Percentiles rank a stretch among this genome's conserved stretches.
These are phyloP conservation scores for Myotis planiceps DNA, from an alignment of 2,797 vertebrate genomes.

Conservation along the genomic window DNA sequence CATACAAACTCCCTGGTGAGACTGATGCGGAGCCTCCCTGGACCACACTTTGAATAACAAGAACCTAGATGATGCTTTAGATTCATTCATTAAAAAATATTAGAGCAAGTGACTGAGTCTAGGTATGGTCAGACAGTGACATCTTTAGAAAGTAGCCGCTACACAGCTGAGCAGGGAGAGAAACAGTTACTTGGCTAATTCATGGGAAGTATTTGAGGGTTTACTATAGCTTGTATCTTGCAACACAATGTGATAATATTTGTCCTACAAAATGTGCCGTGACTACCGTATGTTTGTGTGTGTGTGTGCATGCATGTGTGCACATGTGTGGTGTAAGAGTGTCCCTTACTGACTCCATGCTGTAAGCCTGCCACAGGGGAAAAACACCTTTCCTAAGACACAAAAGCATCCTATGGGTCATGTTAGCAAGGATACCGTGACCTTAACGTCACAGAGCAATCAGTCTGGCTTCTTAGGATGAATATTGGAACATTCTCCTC, in stretches of 20 bases:
- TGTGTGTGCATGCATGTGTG: fast-evolving
- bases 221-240: slow-evolving; percentile 29
- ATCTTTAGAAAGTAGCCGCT: neutral
- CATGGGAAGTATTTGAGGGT: slow-evolving; percentile 5
- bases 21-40: no score
- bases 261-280: slow-evolving; percentile 53
- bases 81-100: neutral
- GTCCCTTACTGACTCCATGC: slow-evolving; percentile 39
- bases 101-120: neutral
- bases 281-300: neutral
- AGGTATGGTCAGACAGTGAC: neutral
- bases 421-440: slow-evolving; percentile 82
- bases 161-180: neutral
- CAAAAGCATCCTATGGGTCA: slow-evolving; percentile 79
- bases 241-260: neutral
- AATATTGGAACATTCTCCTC: slow-evolving; percentile 89
- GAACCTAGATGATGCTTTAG: neutral
- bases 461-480: slow-evolving; percentile 86
- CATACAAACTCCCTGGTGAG: neutral
- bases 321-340: neutral
- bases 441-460: slow-evolving; percentile 87
- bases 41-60: neutral
- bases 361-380: slow-evolving; percentile 40
- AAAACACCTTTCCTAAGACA: slow-evolving; percentile 59
- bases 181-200: slow-evolving; percentile 24